Conservation (phyloP, 2,888 invertebrate genomes). For the Athetis lepigone region DNA sequence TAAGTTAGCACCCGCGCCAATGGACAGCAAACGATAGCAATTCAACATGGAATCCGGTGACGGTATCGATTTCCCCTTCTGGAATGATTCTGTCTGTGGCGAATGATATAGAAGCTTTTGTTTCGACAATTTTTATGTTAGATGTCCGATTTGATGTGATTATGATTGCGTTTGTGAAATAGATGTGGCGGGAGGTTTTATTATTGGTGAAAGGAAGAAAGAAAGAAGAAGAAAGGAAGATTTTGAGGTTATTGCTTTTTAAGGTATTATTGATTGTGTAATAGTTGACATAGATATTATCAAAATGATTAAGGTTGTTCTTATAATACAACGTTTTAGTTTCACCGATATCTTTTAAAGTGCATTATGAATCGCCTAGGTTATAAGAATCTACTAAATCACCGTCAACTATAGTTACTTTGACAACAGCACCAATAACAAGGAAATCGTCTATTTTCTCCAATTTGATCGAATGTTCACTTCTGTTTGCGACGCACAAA, state of each 20-base stretch:
- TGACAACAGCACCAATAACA: neutral
- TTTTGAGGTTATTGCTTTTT: neutral
- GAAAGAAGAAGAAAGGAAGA: too few species aligned
- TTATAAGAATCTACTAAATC: neutral
- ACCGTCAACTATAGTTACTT: neutral
- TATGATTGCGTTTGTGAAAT: slow-evolving; percentile 32
- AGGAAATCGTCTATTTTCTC: neutral
- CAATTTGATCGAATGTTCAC: neutral
- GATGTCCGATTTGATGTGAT: slow-evolving; percentile 23
- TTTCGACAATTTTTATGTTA: slow-evolving; percentile 42
- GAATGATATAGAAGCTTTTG: slow-evolving; percentile 54
- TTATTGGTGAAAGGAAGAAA: slow-evolving; percentile 22
- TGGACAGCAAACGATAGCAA: slow-evolving; percentile 66
- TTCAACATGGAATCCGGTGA: slow-evolving; percentile 53
- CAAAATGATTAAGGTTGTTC: neutral
- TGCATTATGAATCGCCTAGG: neutral
- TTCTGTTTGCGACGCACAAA: slow-evolving; percentile 10
- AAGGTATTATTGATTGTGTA: neutral
- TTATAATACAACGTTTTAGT: too few species aligned
- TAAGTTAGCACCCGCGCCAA: slow-evolving; percentile 74
- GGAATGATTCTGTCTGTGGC: slow-evolving; percentile 52
- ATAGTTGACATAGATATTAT: neutral
- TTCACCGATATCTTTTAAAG: neutral
- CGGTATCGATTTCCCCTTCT: slow-evolving; percentile 64
- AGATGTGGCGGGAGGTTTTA: slow-evolving; percentile 1